phyloP scores from a whole-genome alignment of 2,888 invertebrate genomes.

The Choreutis nemorana region DNA sequence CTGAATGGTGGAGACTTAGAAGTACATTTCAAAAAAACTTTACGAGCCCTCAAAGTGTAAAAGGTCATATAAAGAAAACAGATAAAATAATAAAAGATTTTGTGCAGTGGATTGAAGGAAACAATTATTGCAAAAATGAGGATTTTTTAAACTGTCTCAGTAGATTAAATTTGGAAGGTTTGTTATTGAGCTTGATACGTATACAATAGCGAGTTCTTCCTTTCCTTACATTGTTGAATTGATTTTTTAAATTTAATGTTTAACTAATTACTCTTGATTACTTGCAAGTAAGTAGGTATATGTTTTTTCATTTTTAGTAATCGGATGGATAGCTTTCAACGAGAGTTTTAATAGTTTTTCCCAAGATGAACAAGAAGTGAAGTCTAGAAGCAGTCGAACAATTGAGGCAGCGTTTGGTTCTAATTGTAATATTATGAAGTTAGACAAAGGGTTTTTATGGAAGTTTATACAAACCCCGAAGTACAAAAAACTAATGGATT shows the following conservation, averaged over 20 bases:
- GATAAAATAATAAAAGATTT: constrained; percentile 74
- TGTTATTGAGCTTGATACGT: constrained; percentile 18
- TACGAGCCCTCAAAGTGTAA: constrained; percentile 75
- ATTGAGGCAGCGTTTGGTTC: constrained; percentile 78
- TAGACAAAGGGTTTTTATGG: constrained; percentile 80
- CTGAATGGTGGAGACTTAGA: constrained; percentile 82
- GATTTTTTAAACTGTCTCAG: constrained; percentile 77
- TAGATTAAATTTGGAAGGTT: constrained; percentile 82
- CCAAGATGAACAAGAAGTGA: constrained; percentile 56
- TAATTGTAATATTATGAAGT: constrained; percentile 73
- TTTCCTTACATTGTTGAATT: no score
- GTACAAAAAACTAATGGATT: constrained; percentile 71
- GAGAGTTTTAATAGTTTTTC: constrained; percentile 74
- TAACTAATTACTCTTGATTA: neutral
- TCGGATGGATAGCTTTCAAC: constrained; percentile 76
- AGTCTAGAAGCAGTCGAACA: constrained; percentile 72
- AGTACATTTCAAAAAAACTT: constrained; percentile 82
- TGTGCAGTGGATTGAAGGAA: constrained; percentile 46
- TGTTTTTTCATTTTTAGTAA: constrained; percentile 65
- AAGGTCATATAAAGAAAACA: constrained; percentile 69
- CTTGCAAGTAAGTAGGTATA: neutral
- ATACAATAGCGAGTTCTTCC: neutral
- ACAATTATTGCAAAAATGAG: constrained; percentile 23
- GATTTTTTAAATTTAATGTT: neutral
- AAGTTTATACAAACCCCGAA: constrained; percentile 74